Evolutionary conservation across 2,113 vertebrate genomes (phyloP).

Genomic region (Hippocampus barbouri): DNA sequence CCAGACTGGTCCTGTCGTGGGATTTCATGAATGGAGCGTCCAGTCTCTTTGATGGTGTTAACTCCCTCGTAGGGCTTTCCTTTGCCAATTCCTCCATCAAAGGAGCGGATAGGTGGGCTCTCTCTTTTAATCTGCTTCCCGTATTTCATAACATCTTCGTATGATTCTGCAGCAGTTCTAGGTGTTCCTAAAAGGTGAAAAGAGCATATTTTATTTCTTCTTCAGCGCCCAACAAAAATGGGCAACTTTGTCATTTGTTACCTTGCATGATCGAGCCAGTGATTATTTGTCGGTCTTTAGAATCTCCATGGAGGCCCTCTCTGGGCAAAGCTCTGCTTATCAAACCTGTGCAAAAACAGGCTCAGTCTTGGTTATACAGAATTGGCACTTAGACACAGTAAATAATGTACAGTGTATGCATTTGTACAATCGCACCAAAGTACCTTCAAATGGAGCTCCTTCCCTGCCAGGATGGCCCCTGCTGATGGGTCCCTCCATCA

Average conservation of each 20-base stretch:
- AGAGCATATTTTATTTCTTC: neutral
- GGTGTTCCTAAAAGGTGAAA: conserved; percentile 81
- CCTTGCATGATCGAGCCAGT: conserved; percentile 98
- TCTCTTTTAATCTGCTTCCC: conserved; percentile 94
- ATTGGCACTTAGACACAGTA: neutral
- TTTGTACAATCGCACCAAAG: neutral
- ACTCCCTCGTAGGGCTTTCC: conserved; percentile 93
- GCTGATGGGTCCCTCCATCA: conserved; percentile 85
- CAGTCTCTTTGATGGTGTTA: conserved; percentile 97
- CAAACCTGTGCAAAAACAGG: conserved; percentile 73
- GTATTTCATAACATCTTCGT: conserved; percentile 91
- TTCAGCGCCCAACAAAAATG: neutral
- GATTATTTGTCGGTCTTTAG: conserved; percentile 87
- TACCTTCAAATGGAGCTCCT: conserved; percentile 87
- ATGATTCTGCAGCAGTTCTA: conserved; percentile 83
- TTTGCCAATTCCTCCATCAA: conserved; percentile 92
- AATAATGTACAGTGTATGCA: neutral
- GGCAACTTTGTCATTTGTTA: conserved; percentile 46
- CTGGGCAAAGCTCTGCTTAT: conserved; percentile 91
- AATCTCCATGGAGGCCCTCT: conserved; percentile 85
- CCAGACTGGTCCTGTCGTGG: conserved; percentile 85
- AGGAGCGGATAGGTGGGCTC: conserved; percentile 88
- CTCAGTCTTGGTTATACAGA: neutral
- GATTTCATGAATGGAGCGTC: conserved; percentile 96
- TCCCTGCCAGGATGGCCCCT: conserved; percentile 83